Evolutionary conservation across 30 jellyfish, hydroid and myxozoan species (phyloP).

Genomic region (Catostylus mosaicus): DNA sequence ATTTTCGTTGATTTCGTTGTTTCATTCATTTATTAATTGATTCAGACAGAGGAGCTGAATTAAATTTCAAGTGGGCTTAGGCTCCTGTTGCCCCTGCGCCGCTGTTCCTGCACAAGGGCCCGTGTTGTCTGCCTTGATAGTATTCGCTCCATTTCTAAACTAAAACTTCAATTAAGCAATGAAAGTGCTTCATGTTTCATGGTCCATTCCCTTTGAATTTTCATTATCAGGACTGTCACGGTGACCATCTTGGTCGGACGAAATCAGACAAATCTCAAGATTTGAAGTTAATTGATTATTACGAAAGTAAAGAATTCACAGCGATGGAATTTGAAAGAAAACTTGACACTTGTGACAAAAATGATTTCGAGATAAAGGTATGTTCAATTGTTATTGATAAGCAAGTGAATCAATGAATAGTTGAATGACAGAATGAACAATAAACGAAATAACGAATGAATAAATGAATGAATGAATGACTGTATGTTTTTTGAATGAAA

Average conservation of each 20-base stretch:
- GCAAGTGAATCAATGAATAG: not conserved
- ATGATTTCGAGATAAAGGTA: conserved; percentile 10
- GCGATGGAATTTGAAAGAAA: not conserved
- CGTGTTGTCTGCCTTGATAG: too few species aligned
- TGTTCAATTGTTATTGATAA: not conserved
- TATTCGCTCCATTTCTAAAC: too few species aligned
- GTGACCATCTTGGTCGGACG: not conserved
- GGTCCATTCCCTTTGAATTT: too few species aligned
- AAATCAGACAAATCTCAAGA: not conserved
- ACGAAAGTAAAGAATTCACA: not conserved
- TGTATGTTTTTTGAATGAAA: not conserved
- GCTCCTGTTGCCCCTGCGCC: too few species aligned
- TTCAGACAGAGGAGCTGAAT: too few species aligned
- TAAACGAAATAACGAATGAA: not conserved
- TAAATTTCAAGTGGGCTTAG: too few species aligned
- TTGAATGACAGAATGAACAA: not conserved
- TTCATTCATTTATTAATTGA: not conserved
- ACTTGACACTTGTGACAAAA: conserved; percentile 1
- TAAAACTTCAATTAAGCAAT: too few species aligned
- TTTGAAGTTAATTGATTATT: not conserved
- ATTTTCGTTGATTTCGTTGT: not conserved
- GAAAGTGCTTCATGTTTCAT: too few species aligned
- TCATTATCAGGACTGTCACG: conserved; percentile 25
- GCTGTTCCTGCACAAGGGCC: too few species aligned
- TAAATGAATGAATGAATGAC: too few species aligned